Conservation (phyloP, 2,888 invertebrate species). For the Norana najaformis region DNA sequence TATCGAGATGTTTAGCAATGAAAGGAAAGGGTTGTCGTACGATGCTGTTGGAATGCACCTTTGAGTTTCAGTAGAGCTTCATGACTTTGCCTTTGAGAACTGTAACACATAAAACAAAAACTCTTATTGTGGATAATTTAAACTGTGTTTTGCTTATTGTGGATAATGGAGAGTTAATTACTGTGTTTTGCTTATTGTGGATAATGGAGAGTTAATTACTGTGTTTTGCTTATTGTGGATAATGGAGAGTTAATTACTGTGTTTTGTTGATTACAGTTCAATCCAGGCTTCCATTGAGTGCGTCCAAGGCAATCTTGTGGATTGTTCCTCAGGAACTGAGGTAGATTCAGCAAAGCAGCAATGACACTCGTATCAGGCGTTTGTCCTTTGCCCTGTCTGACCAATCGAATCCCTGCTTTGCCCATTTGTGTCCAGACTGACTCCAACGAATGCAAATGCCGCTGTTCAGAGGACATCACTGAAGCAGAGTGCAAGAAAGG, state of each 20-base stretch:
- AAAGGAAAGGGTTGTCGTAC: too few relatives aligned
- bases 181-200: too few relatives aligned
- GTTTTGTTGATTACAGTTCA: background rate
- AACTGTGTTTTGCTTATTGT: too few relatives aligned
- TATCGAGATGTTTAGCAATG: too few relatives aligned
- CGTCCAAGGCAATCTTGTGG: background rate
- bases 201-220: too few relatives aligned
- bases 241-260: background rate
- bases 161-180: too few relatives aligned
- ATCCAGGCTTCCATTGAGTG: background rate
- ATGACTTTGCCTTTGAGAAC: too few relatives aligned
- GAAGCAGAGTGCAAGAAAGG: slow-evolving; percentile 16
- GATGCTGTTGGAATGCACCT: too few relatives aligned
- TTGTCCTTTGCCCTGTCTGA: background rate
- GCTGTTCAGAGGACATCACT: background rate
- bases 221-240: background rate
- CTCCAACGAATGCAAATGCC: background rate
- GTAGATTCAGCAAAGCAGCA: background rate
- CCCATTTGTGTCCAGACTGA: background rate
- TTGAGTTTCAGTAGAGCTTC: too few relatives aligned
- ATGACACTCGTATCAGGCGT: background rate
- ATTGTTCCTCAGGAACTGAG: background rate
- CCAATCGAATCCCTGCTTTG: background rate
- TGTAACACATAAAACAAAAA: too few relatives aligned
- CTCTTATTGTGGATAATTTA: too few relatives aligned